A percentile compares a stretch with the other conserved stretches of the same genome.
These are phyloP conservation scores for Leucophenga montana DNA, from an alignment of 2,888 invertebrate genomes.

Conservation along the genomic window DNA sequence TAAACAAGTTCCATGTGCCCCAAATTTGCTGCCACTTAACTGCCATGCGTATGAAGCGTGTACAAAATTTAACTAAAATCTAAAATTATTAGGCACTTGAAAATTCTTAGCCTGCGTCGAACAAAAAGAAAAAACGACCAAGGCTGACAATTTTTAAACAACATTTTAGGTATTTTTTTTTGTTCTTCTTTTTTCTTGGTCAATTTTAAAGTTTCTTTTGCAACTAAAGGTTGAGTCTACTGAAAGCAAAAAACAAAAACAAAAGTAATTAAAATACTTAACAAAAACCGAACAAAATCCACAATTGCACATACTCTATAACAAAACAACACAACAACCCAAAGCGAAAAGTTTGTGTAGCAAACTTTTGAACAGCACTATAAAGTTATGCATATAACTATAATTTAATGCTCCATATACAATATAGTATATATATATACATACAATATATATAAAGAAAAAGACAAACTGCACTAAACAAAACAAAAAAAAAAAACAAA, in stretches of 20 bases:
- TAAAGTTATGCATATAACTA: too few relatives aligned
- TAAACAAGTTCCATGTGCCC: too few relatives aligned
- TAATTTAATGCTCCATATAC: too few relatives aligned
- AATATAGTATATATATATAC: constrained; percentile 14
- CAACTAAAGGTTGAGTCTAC: constrained; percentile 12
- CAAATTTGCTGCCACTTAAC: too few relatives aligned
- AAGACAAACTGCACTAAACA: constrained; percentile 38
- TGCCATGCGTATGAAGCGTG: too few relatives aligned
- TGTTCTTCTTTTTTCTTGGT: background rate
- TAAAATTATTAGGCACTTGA: background rate
- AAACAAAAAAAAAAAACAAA: constrained; percentile 31
- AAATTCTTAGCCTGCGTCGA: background rate
- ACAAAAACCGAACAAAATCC: constrained; percentile 7
- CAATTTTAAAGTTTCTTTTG: background rate
- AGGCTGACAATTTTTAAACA: constrained; percentile 3
- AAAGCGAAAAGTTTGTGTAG: constrained; percentile 29
- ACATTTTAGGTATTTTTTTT: too few relatives aligned
- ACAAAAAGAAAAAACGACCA: background rate
- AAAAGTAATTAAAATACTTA: constrained; percentile 2
- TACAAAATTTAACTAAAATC: too few relatives aligned
- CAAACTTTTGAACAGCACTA: too few relatives aligned
- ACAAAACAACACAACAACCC: constrained; percentile 25
- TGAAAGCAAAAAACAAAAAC: constrained; percentile 21
- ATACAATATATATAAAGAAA: constrained; percentile 12
- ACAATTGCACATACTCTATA: constrained; percentile 21